A percentile compares a stretch with the other conserved stretches of the same genome.
Evolutionary conservation across 1,140 invertebrate genomes (phyloP).

Genomic region (Bombus haemorrhoidalis): DNA sequence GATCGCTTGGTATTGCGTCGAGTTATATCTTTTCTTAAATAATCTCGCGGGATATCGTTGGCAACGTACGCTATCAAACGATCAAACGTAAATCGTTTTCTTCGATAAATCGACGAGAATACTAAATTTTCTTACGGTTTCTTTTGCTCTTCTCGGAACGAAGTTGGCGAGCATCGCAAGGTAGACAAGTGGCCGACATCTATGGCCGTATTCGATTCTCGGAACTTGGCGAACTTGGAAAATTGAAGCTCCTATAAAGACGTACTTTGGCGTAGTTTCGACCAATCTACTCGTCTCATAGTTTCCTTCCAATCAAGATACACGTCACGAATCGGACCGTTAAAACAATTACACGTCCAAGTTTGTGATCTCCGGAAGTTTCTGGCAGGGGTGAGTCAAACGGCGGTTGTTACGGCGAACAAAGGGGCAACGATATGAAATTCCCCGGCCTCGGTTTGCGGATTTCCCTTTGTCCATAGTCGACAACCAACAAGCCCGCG

Average conservation of each 20-base stretch:
- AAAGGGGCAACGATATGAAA: constrained; percentile 42
- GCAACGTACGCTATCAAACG: too few relatives aligned
- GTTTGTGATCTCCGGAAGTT: constrained; percentile 37
- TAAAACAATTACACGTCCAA: constrained; percentile 48
- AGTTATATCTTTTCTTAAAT: too few relatives aligned
- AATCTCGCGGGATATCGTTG: too few relatives aligned
- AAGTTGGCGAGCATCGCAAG: too few relatives aligned
- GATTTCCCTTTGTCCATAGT: constrained; percentile 23
- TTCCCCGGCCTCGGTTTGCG: constrained; percentile 11
- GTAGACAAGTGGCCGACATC: too few relatives aligned
- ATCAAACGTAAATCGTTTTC: too few relatives aligned
- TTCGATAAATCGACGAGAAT: too few relatives aligned
- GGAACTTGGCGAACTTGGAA: neutral
- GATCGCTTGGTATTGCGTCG: neutral
- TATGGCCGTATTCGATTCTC: neutral
- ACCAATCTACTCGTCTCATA: constrained; percentile 40
- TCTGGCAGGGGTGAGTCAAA: constrained; percentile 1
- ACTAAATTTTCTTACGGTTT: too few relatives aligned
- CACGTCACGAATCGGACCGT: constrained; percentile 26
- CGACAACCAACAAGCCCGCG: constrained; percentile 3
- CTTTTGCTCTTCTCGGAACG: too few relatives aligned
- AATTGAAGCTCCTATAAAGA: neutral
- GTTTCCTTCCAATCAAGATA: constrained; percentile 12
- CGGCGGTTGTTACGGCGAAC: neutral
- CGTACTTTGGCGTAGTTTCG: constrained; percentile 8